Percentiles rank a stretch among this genome's conserved stretches.
phyloP scores from a whole-genome alignment of 2,888 invertebrate species.

The Ypsolopha scabrella region DNA sequence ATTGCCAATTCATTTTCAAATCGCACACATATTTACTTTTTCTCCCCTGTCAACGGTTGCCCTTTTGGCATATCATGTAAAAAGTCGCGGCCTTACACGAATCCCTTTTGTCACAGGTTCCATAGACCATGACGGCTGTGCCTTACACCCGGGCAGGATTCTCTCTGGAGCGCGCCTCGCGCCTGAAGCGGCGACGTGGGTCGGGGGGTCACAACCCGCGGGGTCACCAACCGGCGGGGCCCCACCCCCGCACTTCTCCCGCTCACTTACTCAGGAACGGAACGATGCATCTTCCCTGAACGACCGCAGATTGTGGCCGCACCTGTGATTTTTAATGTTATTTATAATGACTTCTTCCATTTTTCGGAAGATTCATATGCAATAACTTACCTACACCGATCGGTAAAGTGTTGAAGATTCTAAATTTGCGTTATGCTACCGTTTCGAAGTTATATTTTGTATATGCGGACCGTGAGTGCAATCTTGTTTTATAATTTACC shows the following conservation, averaged over 20 bases:
- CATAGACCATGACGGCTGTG: constrained; percentile 70
- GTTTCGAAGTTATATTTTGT: constrained; percentile 34
- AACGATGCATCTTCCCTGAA: neutral
- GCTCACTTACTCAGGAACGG: neutral
- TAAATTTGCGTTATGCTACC: constrained; percentile 44
- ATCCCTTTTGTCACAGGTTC: constrained; percentile 35
- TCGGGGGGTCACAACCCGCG: constrained; percentile 11
- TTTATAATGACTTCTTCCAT: constrained; percentile 44
- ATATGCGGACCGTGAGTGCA: constrained; percentile 41
- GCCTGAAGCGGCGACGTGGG: constrained; percentile 11
- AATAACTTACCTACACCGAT: constrained; percentile 34
- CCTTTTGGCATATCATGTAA: too few species aligned
- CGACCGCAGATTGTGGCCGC: constrained; percentile 18
- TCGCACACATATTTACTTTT: too few species aligned
- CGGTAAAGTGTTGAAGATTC: constrained; percentile 62
- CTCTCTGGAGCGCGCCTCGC: constrained; percentile 23
- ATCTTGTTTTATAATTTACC: constrained; percentile 36
- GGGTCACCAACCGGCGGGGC: constrained; percentile 6
- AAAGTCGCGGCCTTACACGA: too few species aligned
- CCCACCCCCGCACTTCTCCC: neutral
- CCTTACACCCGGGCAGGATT: constrained; percentile 23
- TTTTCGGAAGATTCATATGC: constrained; percentile 37
- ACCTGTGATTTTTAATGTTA: constrained; percentile 34
- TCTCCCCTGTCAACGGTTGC: too few species aligned
- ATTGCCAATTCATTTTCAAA: too few species aligned